These are phyloP conservation scores for Aselliscus stoliczkanus DNA, from an alignment of 2,797 vertebrate species.

Conservation along the genomic window DNA sequence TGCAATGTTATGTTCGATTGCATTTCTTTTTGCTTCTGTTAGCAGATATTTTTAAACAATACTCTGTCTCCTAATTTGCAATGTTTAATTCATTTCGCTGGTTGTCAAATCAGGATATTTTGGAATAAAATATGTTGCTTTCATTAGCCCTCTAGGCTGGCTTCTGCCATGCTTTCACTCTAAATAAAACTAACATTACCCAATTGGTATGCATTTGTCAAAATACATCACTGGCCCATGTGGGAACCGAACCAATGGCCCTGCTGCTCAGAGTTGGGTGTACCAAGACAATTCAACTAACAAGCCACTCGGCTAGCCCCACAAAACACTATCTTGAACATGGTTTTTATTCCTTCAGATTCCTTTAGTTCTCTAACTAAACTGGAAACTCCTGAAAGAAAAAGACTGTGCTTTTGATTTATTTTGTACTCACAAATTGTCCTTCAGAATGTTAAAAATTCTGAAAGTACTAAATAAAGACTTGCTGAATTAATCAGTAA, in stretches of 20 bases:
- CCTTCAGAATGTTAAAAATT: background rate
- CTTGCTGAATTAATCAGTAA: background rate
- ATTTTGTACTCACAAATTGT: background rate
- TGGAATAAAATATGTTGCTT: background rate
- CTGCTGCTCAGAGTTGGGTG: no score
- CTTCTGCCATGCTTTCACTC: background rate
- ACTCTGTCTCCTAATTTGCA: background rate
- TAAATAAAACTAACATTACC: background rate
- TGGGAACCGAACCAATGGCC: no score
- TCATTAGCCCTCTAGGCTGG: background rate
- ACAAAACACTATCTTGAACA: background rate
- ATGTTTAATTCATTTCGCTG: background rate
- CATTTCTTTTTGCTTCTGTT: background rate
- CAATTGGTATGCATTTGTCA: background rate
- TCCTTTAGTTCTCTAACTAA: background rate
- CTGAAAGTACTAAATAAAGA: background rate
- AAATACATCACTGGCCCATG: background rate
- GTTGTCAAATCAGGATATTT: background rate
- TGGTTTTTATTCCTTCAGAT: background rate
- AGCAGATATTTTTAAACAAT: conserved; percentile 32
- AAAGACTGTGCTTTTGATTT: background rate
- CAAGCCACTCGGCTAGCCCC: no score
- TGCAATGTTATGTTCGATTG: background rate
- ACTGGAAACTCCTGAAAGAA: background rate
- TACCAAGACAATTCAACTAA: no score